Evolutionary conservation across 2,888 invertebrate species (phyloP), one percentile per base, ranked within the genome.

Genomic region (Lottia scabra): DNA sequence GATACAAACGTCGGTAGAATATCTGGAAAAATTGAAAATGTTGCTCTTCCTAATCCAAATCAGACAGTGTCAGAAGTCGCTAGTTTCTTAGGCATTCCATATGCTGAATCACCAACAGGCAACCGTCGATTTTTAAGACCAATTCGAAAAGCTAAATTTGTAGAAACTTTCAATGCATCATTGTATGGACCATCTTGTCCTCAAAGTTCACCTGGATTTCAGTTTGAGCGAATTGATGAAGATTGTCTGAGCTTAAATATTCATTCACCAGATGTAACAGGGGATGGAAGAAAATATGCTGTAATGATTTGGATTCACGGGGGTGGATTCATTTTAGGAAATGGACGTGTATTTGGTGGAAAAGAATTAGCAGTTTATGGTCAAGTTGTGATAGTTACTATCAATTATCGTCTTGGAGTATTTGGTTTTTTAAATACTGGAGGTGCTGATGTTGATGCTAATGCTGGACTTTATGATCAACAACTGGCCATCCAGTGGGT

Each of bases 241-340:
- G 84, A 83, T 73, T 84, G 83, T 66, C 74, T 84, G 4, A 75
- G 77, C 12, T 67, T 84, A 27, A 84, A 84, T 68, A 72, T 84
- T 12, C 83, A 79, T 73, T 73, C 74, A 12, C 83, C 84, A 15
- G 69, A 62, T 16, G n/a, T 65, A 16, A 72, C 67, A n/a, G 13
- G 4, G 12, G 23, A 23, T 23, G 56, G 19, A 10, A 10, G 19
- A 19, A 56, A 23, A 56, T 56, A 68, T 30, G 56, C 76, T 12
- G 72, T 72, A 10, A 67, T 76, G 27, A 26, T 76, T 3, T 76
- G 56, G 62, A 63, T 76, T 10, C 76, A 76, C 63, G 72, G 76
- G 1, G 76, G 76, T 45, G 62, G 64, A 16, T 74, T 70, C 44
- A 26, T 63, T 45, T 44, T 46, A 15, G 76, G 74, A 43, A 27